Evolutionary conservation across 2,888 invertebrate genomes (phyloP), one percentile per base, ranked within the genome.

Genomic region (Dynastes tityus): DNA sequence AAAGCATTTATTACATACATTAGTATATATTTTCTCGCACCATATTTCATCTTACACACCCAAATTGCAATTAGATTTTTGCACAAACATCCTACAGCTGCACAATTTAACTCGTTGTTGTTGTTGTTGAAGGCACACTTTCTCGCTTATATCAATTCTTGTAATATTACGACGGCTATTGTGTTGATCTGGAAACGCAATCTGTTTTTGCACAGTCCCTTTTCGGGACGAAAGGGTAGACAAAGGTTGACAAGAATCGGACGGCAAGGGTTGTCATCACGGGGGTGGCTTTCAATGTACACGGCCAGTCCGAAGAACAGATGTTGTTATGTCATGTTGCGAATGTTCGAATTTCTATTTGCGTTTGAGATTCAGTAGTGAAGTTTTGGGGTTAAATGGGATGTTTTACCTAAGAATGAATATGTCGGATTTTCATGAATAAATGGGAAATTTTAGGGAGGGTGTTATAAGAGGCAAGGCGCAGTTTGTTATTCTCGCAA

Each of bases 321-420:
- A 71, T 71, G 71, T 71, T 71, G 71, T 71, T 71, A 71, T 71
- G 75, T 75, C 75, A 75, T 40, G 75, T 64, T 64, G 75, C 75
- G 63, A 63, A 45, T 29, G 22, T 37, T 16, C 51, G 22, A 8
- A 53, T 64, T 73, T 45, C 63, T 53, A 40, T 65, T 76, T 64
- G 55, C 16, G 71, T 75, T 75, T 37, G 51, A 27, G 64, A 75
- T 75, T 51, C 61, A 22, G 40, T 29, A 61, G 45, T 49, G 22
- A 22, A 29, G 29, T 63, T 75, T 58, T 37, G 55, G 71, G 55
- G 71, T 71, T 71, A 71, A 55, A 40, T 16, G n/a, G 22, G 27
- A 16, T 37, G 37, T 55, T 71, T 22, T 37, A 55, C 37, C 32
- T 1, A 32, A 9, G 58, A 37, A 71, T 71, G 9, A 58, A 67